Conservation (phyloP, 2,888 invertebrate genomes). For the Epicampocera succincta region DNA sequence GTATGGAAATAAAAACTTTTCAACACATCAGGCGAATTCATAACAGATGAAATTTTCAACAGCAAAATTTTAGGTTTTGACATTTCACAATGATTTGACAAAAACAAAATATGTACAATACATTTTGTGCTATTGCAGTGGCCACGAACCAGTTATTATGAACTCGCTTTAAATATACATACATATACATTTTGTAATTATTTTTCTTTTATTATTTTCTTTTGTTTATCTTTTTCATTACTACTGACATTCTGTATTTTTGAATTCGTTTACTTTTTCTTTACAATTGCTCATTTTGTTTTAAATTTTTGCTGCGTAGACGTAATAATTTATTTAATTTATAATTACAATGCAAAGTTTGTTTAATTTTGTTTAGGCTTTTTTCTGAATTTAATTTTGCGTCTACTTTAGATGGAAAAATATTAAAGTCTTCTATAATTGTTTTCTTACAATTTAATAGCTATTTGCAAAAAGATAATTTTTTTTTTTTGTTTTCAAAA, state of each 20-base stretch:
- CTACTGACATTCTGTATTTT: slow-evolving; percentile 57
- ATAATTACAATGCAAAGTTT: slow-evolving; percentile 67
- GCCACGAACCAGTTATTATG: too few relatives aligned
- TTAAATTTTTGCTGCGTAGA: slow-evolving; percentile 45
- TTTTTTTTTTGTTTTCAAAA: slow-evolving; percentile 35
- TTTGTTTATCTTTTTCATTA: slow-evolving; percentile 43
- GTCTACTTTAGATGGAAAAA: slow-evolving; percentile 77
- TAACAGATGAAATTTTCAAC: too few relatives aligned
- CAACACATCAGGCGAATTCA: too few relatives aligned
- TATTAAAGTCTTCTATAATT: slow-evolving; percentile 72
- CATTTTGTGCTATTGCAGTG: too few relatives aligned
- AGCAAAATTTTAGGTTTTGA: too few relatives aligned
- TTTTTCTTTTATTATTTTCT: slow-evolving; percentile 17
- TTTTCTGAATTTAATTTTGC: slow-evolving; percentile 73
- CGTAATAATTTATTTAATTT: slow-evolving; percentile 51
- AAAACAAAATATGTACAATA: too few relatives aligned
- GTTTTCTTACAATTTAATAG: slow-evolving; percentile 70
- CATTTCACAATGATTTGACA: too few relatives aligned
- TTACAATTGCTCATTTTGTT: slow-evolving; percentile 54
- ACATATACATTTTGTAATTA: background rate
- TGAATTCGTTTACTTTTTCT: slow-evolving; percentile 33
- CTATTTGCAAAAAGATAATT: slow-evolving; percentile 73
- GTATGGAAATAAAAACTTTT: too few relatives aligned
- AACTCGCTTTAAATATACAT: too few relatives aligned
- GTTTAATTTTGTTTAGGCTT: slow-evolving; percentile 24